Percentiles rank a stretch among this genome's conserved stretches.
Conservation (phyloP, 2,797 vertebrate genomes). For the Dermochelys coriacea region DNA sequence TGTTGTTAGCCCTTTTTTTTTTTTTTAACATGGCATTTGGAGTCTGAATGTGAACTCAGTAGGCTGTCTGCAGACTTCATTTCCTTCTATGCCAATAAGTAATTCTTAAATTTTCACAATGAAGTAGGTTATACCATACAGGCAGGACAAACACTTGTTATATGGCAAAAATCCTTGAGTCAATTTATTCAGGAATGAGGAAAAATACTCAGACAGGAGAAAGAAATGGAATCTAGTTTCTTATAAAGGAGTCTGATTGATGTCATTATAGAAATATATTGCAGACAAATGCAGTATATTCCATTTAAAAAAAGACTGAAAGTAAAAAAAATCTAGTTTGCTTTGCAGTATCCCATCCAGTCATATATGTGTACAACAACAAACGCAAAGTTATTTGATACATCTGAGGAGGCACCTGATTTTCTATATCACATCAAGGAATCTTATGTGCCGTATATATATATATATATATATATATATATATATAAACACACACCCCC, state of each 20-base stretch:
- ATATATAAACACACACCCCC: background rate
- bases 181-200: background rate
- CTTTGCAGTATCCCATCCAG: background rate
- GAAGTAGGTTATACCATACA: background rate
- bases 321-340: background rate
- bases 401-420: background rate
- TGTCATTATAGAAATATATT: background rate
- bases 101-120: background rate
- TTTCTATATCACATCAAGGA: background rate
- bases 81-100: background rate
- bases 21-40: background rate
- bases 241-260: background rate
- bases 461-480: background rate
- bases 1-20: background rate
- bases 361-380: background rate
- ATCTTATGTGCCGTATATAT: background rate
- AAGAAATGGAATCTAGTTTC: background rate
- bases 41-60: background rate
- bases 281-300: background rate
- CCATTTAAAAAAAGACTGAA: background rate
- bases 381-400: background rate
- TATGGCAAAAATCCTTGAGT: background rate
- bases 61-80: background rate
- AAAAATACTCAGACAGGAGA: background rate
- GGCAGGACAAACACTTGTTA: fast-evolving